A percentile compares a stretch with the other conserved stretches of the same genome.
Conservation (phyloP, 1,140 invertebrate genomes). For the Babylonia areolata region DNA sequence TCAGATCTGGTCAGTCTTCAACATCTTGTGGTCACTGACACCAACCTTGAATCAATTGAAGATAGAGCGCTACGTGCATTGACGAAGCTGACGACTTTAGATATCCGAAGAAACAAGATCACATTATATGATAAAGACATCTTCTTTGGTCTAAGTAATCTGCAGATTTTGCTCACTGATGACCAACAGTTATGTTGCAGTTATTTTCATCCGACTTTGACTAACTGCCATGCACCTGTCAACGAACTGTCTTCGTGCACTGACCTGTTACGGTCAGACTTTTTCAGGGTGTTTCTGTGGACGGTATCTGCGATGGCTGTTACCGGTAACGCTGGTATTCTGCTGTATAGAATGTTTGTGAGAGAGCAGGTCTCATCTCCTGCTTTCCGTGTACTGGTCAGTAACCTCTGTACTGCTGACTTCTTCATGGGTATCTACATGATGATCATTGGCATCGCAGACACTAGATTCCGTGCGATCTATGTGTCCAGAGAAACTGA, state of each 20-base stretch:
- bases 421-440: constrained; percentile 68
- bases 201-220: constrained; percentile 15
- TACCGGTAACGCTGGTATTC: constrained; percentile 51
- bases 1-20: constrained; percentile 35
- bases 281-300: constrained; percentile 50
- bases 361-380: constrained; percentile 30
- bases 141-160: constrained; percentile 38
- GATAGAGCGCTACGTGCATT: constrained; percentile 25
- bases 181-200: constrained; percentile 50
- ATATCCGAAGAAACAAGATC: constrained; percentile 41
- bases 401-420: constrained; percentile 61
- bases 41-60: constrained; percentile 5
- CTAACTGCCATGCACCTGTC: constrained; percentile 46
- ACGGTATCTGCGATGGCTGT: constrained; percentile 46
- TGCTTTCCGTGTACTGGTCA: constrained; percentile 49
- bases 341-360: constrained; percentile 40
- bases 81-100: constrained; percentile 22
- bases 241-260: constrained; percentile 56
- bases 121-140: constrained; percentile 25
- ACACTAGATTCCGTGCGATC: constrained; percentile 55
- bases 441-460: constrained; percentile 62
- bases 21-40: constrained; percentile 27
- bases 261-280: neutral
- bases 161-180: constrained; percentile 43
- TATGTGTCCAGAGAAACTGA: constrained; percentile 55